These are phyloP conservation scores for Balanococcus diminutus DNA, from an alignment of 2,888 invertebrate species.

Conservation along the genomic window DNA sequence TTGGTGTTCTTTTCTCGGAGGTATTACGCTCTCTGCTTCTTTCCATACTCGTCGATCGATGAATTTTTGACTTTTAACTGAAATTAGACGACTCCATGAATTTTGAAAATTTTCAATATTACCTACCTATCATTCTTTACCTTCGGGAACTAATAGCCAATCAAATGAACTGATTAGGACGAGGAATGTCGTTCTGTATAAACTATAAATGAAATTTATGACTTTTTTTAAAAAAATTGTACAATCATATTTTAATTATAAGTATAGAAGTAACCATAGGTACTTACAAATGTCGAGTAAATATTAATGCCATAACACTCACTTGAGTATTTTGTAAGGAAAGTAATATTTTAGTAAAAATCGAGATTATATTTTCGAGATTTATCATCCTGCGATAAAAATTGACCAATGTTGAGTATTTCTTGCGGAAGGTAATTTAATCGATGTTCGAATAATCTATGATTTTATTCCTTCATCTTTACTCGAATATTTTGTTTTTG, in stretches of 20 bases:
- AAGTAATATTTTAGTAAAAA: too few species aligned
- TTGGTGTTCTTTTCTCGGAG: not conserved
- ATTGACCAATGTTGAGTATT: too few species aligned
- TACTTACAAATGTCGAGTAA: not conserved
- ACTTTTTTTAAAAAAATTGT: not conserved
- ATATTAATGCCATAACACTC: not conserved
- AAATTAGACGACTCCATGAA: not conserved
- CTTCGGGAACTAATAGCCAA: not conserved
- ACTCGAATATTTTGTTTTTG: too few species aligned
- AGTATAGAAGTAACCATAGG: too few species aligned
- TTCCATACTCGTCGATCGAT: not conserved
- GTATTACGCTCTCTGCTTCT: not conserved
- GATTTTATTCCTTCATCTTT: too few species aligned
- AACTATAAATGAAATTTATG: not conserved
- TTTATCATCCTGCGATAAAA: too few species aligned
- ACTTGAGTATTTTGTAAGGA: not conserved
- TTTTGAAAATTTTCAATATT: not conserved
- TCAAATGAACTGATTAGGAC: not conserved
- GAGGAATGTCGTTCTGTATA: not conserved
- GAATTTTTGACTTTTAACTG: not conserved
- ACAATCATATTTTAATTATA: not conserved
- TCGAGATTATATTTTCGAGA: too few species aligned
- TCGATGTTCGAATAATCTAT: too few species aligned
- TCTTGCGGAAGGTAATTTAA: too few species aligned
- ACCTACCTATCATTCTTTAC: not conserved